Conservation (phyloP, 1,140 invertebrate species). For the Medauroidea extradentata region DNA sequence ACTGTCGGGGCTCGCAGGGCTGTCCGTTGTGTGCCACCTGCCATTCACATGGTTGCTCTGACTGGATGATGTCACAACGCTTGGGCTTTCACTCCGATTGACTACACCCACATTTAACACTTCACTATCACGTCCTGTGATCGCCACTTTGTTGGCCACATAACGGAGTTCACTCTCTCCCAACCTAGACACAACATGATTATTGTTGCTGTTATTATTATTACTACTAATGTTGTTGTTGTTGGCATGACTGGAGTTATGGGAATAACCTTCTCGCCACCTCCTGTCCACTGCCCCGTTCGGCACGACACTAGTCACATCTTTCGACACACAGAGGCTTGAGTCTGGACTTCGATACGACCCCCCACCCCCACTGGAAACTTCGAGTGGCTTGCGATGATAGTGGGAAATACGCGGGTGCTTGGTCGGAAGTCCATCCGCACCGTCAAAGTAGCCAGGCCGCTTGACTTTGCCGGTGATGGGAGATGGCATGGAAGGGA, state of each 20-base stretch:
- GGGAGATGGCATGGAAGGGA: constrained; percentile 29
- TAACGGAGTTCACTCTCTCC: too few relatives aligned
- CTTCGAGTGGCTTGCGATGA: constrained; percentile 41
- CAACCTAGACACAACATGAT: neutral
- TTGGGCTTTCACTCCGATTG: constrained; percentile 6
- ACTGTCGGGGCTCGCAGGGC: neutral
- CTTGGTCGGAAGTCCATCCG: constrained; percentile 64
- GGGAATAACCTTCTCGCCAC: neutral
- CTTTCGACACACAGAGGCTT: too few relatives aligned
- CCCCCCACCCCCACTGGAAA: neutral
- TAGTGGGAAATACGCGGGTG: constrained; percentile 78
- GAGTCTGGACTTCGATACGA: neutral
- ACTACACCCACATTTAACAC: neutral
- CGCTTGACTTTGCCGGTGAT: constrained; percentile 36
- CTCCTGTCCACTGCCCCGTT: too few relatives aligned
- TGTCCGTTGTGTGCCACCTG: neutral
- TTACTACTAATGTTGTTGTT: constrained; percentile 11
- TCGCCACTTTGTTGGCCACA: constrained; percentile 2
- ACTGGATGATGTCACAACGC: constrained; percentile 23
- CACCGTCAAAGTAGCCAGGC: constrained; percentile 54
- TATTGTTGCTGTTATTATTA: constrained; percentile 14
- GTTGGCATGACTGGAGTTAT: constrained; percentile 5
- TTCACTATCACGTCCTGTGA: neutral
- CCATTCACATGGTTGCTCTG: constrained; percentile 19
- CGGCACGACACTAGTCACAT: too few relatives aligned